Conservation (phyloP, 2,797 vertebrate genomes). For the Gymnoscopelus braueri region DNA sequence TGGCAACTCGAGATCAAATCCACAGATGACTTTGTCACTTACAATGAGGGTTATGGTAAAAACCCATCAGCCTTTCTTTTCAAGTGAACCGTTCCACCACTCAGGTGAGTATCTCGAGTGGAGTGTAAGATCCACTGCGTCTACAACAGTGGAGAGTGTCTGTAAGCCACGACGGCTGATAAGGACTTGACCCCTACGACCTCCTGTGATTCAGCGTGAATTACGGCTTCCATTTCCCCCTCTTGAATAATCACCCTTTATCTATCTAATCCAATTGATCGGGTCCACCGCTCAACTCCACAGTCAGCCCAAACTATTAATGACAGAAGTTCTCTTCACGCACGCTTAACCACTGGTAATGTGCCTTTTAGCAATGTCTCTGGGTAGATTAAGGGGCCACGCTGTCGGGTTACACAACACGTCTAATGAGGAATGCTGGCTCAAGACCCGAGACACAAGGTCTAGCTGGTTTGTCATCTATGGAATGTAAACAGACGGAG, state of each 20-base stretch:
- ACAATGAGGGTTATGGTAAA: not conserved
- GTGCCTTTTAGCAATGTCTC: not conserved
- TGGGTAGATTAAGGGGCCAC: constrained; percentile 29
- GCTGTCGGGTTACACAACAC: constrained; percentile 21
- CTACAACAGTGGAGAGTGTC: too few species aligned
- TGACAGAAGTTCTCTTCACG: constrained; percentile 31
- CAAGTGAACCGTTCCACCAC: too few species aligned
- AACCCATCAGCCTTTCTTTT: too few species aligned
- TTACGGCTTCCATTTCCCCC: constrained; percentile 31
- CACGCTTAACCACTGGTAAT: constrained; percentile 10
- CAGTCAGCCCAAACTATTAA: constrained; percentile 34
- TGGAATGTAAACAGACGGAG: constrained; percentile 41
- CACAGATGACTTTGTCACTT: constrained; percentile 2
- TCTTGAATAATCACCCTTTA: constrained; percentile 46
- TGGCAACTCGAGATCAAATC: not conserved
- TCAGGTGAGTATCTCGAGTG: too few species aligned
- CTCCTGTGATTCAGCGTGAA: not conserved
- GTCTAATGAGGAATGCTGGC: constrained; percentile 25
- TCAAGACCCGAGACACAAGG: constrained; percentile 8
- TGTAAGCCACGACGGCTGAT: not conserved
- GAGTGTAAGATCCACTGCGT: too few species aligned
- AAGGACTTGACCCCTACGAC: constrained; percentile 7
- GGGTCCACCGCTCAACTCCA: constrained; percentile 32
- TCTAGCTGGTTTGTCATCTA: constrained; percentile 14
- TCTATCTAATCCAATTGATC: constrained; percentile 56